A percentile compares a stretch with the other conserved stretches of the same genome.
These are phyloP conservation scores for Drosophila paramelanica DNA, from an alignment of 2,888 invertebrate species.

Conservation along the genomic window DNA sequence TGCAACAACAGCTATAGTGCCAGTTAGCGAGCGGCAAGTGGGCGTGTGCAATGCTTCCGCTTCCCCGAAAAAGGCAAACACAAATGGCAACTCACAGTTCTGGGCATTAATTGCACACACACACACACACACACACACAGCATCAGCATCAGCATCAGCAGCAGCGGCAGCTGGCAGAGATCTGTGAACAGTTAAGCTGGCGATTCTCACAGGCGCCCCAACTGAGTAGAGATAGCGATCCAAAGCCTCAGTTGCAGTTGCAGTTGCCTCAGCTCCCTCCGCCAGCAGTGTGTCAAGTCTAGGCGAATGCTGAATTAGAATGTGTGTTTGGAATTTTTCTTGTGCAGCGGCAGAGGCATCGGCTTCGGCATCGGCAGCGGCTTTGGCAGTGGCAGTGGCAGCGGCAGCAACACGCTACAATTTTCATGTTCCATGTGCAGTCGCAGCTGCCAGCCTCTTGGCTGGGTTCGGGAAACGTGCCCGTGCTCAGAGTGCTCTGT, in stretches of 20 bases:
- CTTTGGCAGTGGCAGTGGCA: slow-evolving; percentile 16
- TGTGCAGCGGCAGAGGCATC: slow-evolving; percentile 9
- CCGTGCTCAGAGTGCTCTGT: slow-evolving; percentile 29
- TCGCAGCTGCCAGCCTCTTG: slow-evolving; percentile 54
- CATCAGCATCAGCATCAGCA: slow-evolving; percentile 9
- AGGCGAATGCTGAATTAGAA: slow-evolving; percentile 80
- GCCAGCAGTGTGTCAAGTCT: slow-evolving; percentile 69
- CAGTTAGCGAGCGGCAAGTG: slow-evolving; percentile 71
- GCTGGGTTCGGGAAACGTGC: slow-evolving; percentile 54
- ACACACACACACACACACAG: slow-evolving; percentile 26
- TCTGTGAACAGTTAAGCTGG: slow-evolving; percentile 71
- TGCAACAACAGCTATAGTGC: slow-evolving; percentile 32
- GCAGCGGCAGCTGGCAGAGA: slow-evolving; percentile 25
- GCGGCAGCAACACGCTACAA: slow-evolving; percentile 70
- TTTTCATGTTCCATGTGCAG: slow-evolving; percentile 76
- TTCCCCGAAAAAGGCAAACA: slow-evolving; percentile 64
- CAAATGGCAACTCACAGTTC: slow-evolving; percentile 49
- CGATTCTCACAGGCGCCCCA: slow-evolving; percentile 64
- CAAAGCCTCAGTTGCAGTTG: slow-evolving; percentile 18
- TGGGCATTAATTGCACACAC: slow-evolving; percentile 67
- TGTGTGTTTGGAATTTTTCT: slow-evolving; percentile 75
- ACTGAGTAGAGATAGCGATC: slow-evolving; percentile 54
- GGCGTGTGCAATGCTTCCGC: slow-evolving; percentile 74
- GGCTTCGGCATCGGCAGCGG: slow-evolving; percentile 36
- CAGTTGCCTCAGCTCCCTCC: slow-evolving; percentile 34